These are phyloP conservation scores for Eristalis intricaria DNA, from an alignment of 2,888 invertebrate genomes.

Conservation along the genomic window DNA sequence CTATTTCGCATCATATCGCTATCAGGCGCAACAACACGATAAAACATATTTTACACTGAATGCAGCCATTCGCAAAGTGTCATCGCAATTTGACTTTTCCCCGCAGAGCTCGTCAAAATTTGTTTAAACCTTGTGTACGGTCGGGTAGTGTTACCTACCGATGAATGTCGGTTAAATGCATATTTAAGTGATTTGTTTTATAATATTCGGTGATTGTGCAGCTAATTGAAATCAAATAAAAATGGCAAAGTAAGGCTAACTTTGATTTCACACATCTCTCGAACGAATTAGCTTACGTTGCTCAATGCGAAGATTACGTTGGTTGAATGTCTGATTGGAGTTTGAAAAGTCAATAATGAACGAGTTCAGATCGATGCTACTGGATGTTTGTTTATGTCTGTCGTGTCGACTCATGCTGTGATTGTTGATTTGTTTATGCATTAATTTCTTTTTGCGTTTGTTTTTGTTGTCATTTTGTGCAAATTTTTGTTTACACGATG, in stretches of 20 bases:
- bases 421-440: background rate
- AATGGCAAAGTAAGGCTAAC: constrained; percentile 25
- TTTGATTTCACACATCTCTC: background rate
- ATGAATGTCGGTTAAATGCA: background rate
- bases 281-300: background rate
- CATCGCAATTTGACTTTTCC: background rate
- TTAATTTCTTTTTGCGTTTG: background rate
- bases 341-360: constrained; percentile 23
- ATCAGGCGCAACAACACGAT: background rate
- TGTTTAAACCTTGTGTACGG: background rate
- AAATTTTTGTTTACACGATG: no score
- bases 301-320: no score
- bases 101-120: background rate
- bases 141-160: background rate
- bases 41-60: background rate
- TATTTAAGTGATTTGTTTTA: background rate
- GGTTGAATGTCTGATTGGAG: background rate
- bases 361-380: background rate
- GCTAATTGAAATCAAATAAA: background rate
- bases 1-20: background rate
- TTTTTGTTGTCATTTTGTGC: background rate
- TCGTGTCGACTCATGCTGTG: background rate
- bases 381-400: background rate
- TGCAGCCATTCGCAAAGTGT: background rate
- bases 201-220: background rate